A percentile compares a stretch with the other conserved stretches of the same genome.
Evolutionary conservation across 2,888 invertebrate species (phyloP).

Genomic region (Pediacus dermestoides): DNA sequence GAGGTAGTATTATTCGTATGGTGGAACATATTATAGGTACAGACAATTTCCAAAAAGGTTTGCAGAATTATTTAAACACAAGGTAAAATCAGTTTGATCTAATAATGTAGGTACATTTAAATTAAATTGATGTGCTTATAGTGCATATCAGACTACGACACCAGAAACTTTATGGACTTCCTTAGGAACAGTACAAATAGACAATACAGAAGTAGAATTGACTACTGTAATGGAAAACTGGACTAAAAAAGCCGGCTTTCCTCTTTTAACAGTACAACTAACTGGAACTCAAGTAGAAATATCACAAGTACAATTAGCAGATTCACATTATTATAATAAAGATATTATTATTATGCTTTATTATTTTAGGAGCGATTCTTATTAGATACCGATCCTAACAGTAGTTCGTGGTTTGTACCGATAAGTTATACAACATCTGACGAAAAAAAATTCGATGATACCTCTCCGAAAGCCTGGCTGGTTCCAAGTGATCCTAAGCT

Average conservation of each 20-base stretch:
- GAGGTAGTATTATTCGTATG: slow-evolving; percentile 31
- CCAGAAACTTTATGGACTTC: slow-evolving; percentile 21
- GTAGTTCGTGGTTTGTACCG: slow-evolving; percentile 54
- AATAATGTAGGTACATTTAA: neutral
- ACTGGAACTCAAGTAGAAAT: neutral
- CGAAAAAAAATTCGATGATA: slow-evolving; percentile 49
- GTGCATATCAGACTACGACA: slow-evolving; percentile 12
- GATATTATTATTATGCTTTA: neutral
- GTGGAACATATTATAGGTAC: slow-evolving; percentile 27
- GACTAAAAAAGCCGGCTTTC: slow-evolving; percentile 23
- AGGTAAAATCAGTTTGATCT: slow-evolving; percentile 21
- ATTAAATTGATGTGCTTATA: slow-evolving; percentile 10
- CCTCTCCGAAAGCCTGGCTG: slow-evolving; percentile 54
- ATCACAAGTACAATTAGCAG: slow-evolving; percentile 1
- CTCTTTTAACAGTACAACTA: slow-evolving; percentile 18
- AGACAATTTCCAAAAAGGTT: slow-evolving; percentile 22
- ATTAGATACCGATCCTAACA: no score
- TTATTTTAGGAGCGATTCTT: slow-evolving; percentile 25
- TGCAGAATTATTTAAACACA: slow-evolving; percentile 22
- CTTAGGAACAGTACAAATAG: slow-evolving; percentile 14
- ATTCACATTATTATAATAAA: neutral
- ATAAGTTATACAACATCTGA: slow-evolving; percentile 50
- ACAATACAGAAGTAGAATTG: slow-evolving; percentile 12
- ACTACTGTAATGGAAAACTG: slow-evolving; percentile 23
- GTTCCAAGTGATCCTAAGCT: slow-evolving; percentile 22